Percentiles rank a stretch among this genome's conserved stretches.
These are phyloP conservation scores for Erythrolamprus reginae DNA, from an alignment of 2,113 vertebrate species.

Conservation along the genomic window DNA sequence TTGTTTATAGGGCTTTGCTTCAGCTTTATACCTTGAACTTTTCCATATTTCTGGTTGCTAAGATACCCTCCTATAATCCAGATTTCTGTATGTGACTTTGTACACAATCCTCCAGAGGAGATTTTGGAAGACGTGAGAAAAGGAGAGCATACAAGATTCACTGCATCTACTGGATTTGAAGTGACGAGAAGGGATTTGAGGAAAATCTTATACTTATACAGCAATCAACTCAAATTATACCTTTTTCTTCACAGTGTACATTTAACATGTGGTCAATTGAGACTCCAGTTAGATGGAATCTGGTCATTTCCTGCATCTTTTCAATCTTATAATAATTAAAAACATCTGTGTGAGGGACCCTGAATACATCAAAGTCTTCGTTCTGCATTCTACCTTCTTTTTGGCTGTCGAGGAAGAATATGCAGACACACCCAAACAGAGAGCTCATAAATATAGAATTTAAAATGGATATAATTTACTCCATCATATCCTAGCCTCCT, in stretches of 20 bases:
- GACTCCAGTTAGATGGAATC: not conserved
- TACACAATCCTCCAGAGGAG: not conserved
- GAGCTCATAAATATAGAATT: not conserved
- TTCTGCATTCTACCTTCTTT: not conserved
- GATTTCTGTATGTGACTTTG: slow-evolving; percentile 5
- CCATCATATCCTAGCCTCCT: not conserved
- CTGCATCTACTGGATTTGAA: not conserved
- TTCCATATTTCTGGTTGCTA: slow-evolving; percentile 45
- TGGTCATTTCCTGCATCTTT: not conserved
- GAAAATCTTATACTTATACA: not conserved
- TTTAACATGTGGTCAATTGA: not conserved
- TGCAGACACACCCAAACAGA: not conserved
- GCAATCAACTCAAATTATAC: not conserved
- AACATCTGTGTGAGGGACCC: not conserved
- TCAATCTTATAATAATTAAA: not conserved
- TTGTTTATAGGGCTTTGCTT: slow-evolving; percentile 11
- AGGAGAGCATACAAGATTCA: not conserved
- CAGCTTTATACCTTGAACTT: slow-evolving; percentile 47
- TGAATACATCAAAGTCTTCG: not conserved
- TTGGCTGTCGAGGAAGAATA: not conserved
- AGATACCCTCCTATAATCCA: slow-evolving; percentile 33
- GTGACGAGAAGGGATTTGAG: not conserved
- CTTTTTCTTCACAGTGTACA: not conserved
- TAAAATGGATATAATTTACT: not conserved
- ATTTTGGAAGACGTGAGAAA: not conserved